Conservation (phyloP, 2,797 vertebrate species). For the Anas capensis region DNA sequence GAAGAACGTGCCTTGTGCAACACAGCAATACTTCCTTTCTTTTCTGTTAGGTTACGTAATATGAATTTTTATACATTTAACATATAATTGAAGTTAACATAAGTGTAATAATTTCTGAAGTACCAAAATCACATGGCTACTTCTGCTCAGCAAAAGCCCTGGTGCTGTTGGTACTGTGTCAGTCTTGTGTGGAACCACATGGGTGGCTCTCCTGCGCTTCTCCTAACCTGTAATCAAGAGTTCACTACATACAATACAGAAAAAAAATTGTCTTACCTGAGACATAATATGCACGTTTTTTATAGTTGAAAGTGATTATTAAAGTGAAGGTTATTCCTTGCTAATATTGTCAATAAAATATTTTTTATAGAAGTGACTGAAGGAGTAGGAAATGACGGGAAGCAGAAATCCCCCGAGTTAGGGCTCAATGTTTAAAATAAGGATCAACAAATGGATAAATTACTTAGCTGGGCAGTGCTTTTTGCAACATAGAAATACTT, state of each 20-base stretch:
- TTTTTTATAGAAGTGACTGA: background rate
- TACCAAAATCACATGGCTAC: fast-evolving
- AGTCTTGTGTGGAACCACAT: background rate
- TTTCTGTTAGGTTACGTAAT: background rate
- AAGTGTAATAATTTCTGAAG: background rate
- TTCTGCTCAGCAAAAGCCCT: background rate
- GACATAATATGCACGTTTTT: background rate
- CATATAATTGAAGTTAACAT: background rate
- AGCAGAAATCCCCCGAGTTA: background rate
- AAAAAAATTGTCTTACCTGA: background rate
- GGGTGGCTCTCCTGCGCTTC: background rate
- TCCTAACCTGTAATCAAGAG: background rate
- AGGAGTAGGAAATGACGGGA: background rate
- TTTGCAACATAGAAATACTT: background rate
- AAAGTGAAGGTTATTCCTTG: background rate
- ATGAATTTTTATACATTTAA: background rate
- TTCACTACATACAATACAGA: too few relatives aligned
- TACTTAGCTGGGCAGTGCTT: background rate
- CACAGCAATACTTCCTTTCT: background rate
- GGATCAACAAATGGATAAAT: constrained; percentile 3
- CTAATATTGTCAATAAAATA: background rate
- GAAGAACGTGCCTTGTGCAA: background rate
- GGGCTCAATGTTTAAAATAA: background rate
- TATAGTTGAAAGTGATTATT: background rate
- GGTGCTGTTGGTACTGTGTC: background rate